Evolutionary conservation across 1,140 invertebrate species (phyloP).

Genomic region (Stenopsyche tienmushanensis): DNA sequence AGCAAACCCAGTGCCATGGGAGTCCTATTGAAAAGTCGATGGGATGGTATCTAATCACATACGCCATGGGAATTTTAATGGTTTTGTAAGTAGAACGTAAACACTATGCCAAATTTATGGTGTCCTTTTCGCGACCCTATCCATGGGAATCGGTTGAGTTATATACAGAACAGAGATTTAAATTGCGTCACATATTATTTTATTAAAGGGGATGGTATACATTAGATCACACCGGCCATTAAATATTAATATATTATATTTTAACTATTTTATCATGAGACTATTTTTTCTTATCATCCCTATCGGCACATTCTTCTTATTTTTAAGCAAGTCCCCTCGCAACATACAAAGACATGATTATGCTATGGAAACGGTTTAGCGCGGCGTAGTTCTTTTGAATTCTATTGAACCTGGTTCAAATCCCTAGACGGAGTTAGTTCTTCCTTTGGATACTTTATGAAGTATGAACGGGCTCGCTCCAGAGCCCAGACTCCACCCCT

Average conservation of each 20-base stretch:
- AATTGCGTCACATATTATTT: too few relatives aligned
- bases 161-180: too few relatives aligned
- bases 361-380: constrained; percentile 12
- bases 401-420: constrained; percentile 31
- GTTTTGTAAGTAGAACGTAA: constrained; percentile 9
- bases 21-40: constrained; percentile 18
- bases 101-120: neutral
- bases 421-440: constrained; percentile 19
- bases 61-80: constrained; percentile 27
- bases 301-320: too few relatives aligned
- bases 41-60: constrained; percentile 15
- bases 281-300: too few relatives aligned
- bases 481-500: constrained; percentile 2
- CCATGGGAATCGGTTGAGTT: too few relatives aligned
- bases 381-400: constrained; percentile 23
- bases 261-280: too few relatives aligned
- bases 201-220: too few relatives aligned
- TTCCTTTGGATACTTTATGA: constrained; percentile 6
- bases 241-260: too few relatives aligned
- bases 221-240: too few relatives aligned
- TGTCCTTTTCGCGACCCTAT: too few relatives aligned
- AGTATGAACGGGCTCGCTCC: neutral
- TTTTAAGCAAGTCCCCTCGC: neutral
- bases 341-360: neutral
- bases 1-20: constrained; percentile 10